Percentiles rank a stretch among this genome's conserved stretches.
Evolutionary conservation across 1,140 invertebrate genomes (phyloP).

Genomic region (Drosophila elegans): DNA sequence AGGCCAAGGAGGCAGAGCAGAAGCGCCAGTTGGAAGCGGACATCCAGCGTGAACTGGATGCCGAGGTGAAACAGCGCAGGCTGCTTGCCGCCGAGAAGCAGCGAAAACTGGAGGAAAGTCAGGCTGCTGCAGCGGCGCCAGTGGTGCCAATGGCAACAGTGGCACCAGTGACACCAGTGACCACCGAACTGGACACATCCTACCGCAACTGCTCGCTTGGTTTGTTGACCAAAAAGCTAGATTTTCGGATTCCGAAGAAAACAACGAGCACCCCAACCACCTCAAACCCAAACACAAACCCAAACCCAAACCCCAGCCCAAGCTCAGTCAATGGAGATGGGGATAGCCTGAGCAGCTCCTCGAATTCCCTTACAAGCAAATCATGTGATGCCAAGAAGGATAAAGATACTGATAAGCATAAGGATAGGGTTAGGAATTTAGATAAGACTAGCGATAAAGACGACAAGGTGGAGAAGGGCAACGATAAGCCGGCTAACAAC

Average conservation of each 20-base stretch:
- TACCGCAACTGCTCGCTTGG: slow-evolving; percentile 32
- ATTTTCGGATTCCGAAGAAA: slow-evolving; percentile 65
- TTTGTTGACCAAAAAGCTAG: slow-evolving; percentile 39
- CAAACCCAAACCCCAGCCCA: too few relatives aligned
- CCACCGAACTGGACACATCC: slow-evolving; percentile 48
- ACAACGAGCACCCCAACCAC: not conserved
- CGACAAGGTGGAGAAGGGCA: not conserved
- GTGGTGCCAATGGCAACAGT: not conserved
- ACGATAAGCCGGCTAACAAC: not conserved
- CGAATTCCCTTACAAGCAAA: not conserved
- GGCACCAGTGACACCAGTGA: not conserved
- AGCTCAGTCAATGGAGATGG: not conserved
- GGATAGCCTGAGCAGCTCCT: not conserved
- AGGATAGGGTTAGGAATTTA: not conserved
- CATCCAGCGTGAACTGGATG: slow-evolving; percentile 1
- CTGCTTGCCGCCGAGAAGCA: slow-evolving; percentile 19
- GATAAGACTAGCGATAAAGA: slow-evolving; percentile 7
- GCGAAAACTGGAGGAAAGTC: not conserved
- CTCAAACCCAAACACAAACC: too few relatives aligned
- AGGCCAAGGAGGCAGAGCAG: slow-evolving; percentile 15
- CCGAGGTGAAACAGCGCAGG: slow-evolving; percentile 7
- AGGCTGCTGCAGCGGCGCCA: not conserved
- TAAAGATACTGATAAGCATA: not conserved
- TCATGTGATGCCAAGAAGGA: slow-evolving; percentile 23
- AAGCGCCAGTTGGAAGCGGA: slow-evolving; percentile 9